phyloP scores from a whole-genome alignment of 2,113 vertebrate genomes.

The Podocnemis expansa region DNA sequence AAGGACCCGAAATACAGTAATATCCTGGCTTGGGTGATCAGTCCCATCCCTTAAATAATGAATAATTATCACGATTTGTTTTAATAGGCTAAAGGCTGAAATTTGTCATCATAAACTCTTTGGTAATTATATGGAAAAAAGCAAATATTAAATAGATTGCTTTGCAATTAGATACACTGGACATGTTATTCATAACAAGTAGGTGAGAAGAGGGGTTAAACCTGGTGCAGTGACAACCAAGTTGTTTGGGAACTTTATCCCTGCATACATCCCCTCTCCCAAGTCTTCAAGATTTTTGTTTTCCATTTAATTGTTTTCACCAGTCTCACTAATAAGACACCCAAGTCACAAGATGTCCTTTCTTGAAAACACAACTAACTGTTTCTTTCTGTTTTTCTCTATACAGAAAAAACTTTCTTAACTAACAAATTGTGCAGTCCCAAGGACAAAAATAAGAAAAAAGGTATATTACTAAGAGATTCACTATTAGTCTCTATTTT shows the following conservation, averaged over 20 bases:
- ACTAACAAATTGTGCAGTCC: not conserved
- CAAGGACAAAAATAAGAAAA: not conserved
- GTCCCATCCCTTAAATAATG: not conserved
- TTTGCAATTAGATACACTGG: not conserved
- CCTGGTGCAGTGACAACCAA: not conserved
- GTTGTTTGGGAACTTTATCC: not conserved
- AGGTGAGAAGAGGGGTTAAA: not conserved
- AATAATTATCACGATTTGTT: not conserved
- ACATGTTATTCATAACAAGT: not conserved
- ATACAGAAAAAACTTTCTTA: not conserved
- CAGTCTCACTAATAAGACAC: not conserved
- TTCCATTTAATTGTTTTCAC: not conserved
- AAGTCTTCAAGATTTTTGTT: not conserved
- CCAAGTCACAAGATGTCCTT: not conserved
- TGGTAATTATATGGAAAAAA: not conserved
- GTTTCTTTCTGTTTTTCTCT: not conserved
- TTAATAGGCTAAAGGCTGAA: not conserved
- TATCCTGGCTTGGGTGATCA: not conserved
- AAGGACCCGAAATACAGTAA: not conserved
- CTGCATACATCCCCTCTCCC: not conserved
- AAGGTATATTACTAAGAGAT: not conserved
- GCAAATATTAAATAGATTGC: not conserved
- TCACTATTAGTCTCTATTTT: not conserved
- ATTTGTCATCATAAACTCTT: not conserved
- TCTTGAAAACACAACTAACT: not conserved